Base-by-base conservation (phyloP, 2,888 invertebrate genomes). In the Parnassius glacialis region DNA sequence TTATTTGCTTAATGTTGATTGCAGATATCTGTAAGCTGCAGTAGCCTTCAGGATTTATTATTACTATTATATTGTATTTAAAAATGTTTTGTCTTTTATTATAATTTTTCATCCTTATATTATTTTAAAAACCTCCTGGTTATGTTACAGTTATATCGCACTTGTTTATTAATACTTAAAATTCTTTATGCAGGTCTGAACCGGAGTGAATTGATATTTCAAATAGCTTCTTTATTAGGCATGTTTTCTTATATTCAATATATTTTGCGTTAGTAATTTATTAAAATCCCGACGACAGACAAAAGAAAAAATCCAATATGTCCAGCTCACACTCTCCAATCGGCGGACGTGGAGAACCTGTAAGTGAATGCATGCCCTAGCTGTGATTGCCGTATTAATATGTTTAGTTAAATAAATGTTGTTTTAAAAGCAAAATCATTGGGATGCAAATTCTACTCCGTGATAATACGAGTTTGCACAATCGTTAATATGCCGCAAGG, bases 301-400 rank as follows among this genome's bases (percentile, higher is more conserved):
- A 25, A 3, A 58, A 20, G 34, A 52, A 58, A 58, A 52, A 25
- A 45, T 12, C n/a, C 45, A 57, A 13, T 48, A 52, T 65, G 48
- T 70, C 72, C 9, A 71, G 72, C 52, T 63, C 74, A 9, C 76
- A 72, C 61, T 78, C 81, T 41, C 80, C 83, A 10, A 68, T 67
- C 52, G 70, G 73, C 66, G 70, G 70, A 52, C 74, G 76, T 16
- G 69, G 70, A n/a, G 71, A 74, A 56, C 41, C 16, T 10, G 79
- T 78, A 69, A 77, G 80, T 77, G 64, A 58, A 47, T 65, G 66
- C 70, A 68, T 64, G 65, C 12, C 53, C 25, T 56, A 47, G 10
- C 10, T 54, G 9, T 25, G 13, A 5, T 48, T 48, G 16, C 45
- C 50, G 9, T n/a, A 12, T 47, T 9, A n/a, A 13, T 2, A 12